Percentiles rank a stretch among this genome's conserved stretches.
phyloP scores from a whole-genome alignment of 2,888 invertebrate species.

The Nomada flava region DNA sequence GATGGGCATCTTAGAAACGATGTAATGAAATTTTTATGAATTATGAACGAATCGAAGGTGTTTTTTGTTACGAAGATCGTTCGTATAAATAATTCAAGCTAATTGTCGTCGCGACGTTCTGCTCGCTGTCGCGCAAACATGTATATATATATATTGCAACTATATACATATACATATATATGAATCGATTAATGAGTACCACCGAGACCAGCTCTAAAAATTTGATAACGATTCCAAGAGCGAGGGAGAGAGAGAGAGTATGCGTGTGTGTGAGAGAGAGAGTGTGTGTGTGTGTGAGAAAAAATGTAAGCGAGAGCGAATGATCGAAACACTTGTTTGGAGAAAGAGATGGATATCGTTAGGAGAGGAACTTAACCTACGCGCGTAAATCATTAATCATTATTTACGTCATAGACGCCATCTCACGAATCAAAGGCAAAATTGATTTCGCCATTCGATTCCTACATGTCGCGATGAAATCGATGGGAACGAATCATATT shows the following conservation, averaged over 20 bases:
- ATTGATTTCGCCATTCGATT: slow-evolving; percentile 71
- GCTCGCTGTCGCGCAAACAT: slow-evolving; percentile 41
- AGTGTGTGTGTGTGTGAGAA: not conserved
- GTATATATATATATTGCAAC: slow-evolving; percentile 63
- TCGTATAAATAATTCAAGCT: slow-evolving; percentile 51
- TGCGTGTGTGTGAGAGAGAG: not conserved
- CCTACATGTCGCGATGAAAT: slow-evolving; percentile 65
- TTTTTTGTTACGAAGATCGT: slow-evolving; percentile 60
- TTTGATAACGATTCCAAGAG: slow-evolving; percentile 48
- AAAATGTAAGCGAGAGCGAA: slow-evolving; percentile 2
- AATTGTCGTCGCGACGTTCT: slow-evolving; percentile 34
- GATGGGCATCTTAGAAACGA: slow-evolving; percentile 21
- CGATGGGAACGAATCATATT: slow-evolving; percentile 64
- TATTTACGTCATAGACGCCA: slow-evolving; percentile 67
- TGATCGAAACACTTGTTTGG: slow-evolving; percentile 4
- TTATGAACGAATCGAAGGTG: slow-evolving; percentile 41
- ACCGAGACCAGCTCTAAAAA: slow-evolving; percentile 35
- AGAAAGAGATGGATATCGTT: slow-evolving; percentile 28
- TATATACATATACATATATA: slow-evolving; percentile 45
- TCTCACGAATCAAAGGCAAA: slow-evolving; percentile 77
- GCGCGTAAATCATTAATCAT: slow-evolving; percentile 72
- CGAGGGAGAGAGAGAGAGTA: slow-evolving; percentile 5
- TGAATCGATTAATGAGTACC: slow-evolving; percentile 57
- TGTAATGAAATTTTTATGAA: slow-evolving; percentile 37
- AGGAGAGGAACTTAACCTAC: slow-evolving; percentile 31